A percentile compares a stretch with the other conserved stretches of the same genome.
phyloP scores from a whole-genome alignment of 2,888 invertebrate genomes.

The Marasmarcha lunaedactyla region DNA sequence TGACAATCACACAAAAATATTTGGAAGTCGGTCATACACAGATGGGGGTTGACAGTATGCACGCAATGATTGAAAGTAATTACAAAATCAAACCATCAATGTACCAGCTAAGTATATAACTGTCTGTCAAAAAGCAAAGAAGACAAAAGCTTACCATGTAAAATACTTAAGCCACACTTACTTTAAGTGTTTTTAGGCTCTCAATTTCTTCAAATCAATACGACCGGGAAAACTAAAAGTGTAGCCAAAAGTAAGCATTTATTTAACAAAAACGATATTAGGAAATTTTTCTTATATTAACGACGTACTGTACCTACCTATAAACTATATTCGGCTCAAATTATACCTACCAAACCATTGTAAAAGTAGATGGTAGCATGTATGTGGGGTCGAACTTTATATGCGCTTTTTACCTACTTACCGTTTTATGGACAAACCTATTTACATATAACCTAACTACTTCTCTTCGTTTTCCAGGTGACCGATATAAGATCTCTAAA shows the following conservation, averaged over 20 bases:
- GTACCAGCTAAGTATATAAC: conserved; percentile 12
- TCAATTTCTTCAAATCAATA: conserved; percentile 6
- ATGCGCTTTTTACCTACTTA: conserved; percentile 6
- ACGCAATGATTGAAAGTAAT: conserved; percentile 7
- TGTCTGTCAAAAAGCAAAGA: conserved; percentile 9
- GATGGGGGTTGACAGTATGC: conserved; percentile 8
- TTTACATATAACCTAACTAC: conserved; percentile 5
- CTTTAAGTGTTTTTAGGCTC: conserved; percentile 6
- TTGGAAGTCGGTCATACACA: conserved; percentile 7
- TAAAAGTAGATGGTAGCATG: neutral
- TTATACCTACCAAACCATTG: too few relatives aligned
- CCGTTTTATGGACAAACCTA: conserved; percentile 7
- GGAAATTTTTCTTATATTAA: neutral
- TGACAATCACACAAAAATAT: conserved; percentile 7
- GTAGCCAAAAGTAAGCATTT: conserved; percentile 5
- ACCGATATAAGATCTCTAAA: conserved; percentile 10
- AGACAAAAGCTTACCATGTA: conserved; percentile 5
- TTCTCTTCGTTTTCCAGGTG: conserved; percentile 8
- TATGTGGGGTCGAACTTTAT: conserved; percentile 7
- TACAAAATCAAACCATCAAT: conserved; percentile 9
- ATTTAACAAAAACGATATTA: conserved; percentile 1
- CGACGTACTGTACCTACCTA: neutral
- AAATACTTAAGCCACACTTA: conserved; percentile 3
- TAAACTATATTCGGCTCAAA: neutral
- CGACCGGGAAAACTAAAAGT: conserved; percentile 6